phyloP scores from a whole-genome alignment of 2,888 invertebrate genomes.

The Chymomyza procnemis region DNA sequence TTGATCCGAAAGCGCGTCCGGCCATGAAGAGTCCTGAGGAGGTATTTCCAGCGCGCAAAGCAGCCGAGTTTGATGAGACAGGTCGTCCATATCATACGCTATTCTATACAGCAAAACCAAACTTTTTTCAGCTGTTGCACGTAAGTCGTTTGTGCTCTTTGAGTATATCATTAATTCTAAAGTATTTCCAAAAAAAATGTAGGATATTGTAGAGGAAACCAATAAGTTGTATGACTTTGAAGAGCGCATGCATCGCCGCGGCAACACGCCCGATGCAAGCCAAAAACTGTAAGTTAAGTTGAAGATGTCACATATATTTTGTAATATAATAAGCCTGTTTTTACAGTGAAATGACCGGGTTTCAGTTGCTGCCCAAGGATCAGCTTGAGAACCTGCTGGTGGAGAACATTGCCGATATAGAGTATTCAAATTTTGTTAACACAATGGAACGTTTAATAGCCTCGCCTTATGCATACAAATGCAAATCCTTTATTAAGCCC shows the following conservation, averaged over 20 bases:
- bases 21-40: slow-evolving; percentile 93
- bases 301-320: not conserved
- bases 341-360: slow-evolving; percentile 80
- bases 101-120: slow-evolving; percentile 94
- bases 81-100: slow-evolving; percentile 94
- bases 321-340: not conserved
- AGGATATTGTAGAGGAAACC: slow-evolving; percentile 86
- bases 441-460: slow-evolving; percentile 85
- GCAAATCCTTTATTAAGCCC: slow-evolving; percentile 86
- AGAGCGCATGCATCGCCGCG: slow-evolving; percentile 84
- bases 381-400: slow-evolving; percentile 83
- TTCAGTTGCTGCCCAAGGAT: slow-evolving; percentile 84
- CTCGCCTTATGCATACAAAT: slow-evolving; percentile 85
- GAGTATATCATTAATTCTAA: no score
- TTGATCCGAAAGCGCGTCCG: slow-evolving; percentile 90
- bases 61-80: slow-evolving; percentile 92
- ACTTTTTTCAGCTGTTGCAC: slow-evolving; percentile 89
- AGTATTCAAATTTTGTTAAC: slow-evolving; percentile 86
- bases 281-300: slow-evolving; percentile 80
- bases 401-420: slow-evolving; percentile 84
- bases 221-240: slow-evolving; percentile 84
- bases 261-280: slow-evolving; percentile 82
- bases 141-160: slow-evolving; percentile 80
- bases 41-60: slow-evolving; percentile 90
- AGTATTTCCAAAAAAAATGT: no score